These are phyloP conservation scores for Cherax destructor DNA, from an alignment of 1,140 invertebrate species.

Conservation along the genomic window DNA sequence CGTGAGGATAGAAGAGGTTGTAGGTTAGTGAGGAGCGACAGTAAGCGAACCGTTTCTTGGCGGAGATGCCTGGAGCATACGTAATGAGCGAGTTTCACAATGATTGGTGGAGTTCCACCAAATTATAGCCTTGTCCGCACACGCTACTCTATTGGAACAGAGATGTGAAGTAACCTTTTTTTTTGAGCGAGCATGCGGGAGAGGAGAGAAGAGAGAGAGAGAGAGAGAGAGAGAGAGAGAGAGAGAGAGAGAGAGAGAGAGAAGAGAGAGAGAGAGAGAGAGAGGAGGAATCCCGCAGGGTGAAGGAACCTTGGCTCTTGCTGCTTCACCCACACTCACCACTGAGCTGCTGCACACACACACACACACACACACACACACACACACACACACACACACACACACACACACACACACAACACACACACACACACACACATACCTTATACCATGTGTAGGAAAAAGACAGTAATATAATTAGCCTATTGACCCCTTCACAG, in stretches of 20 bases:
- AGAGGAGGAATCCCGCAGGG: background rate
- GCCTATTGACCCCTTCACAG: background rate
- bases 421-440: background rate
- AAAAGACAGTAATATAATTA: background rate
- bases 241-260: background rate
- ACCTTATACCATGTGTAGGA: background rate
- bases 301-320: background rate
- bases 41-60: slow-evolving; percentile 58
- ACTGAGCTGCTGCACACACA: background rate
- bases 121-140: background rate
- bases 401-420: background rate
- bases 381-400: background rate
- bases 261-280: background rate
- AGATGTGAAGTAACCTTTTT: background rate
- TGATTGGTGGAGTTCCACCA: slow-evolving; percentile 24
- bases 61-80: slow-evolving; percentile 47
- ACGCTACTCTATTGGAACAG: slow-evolving; percentile 1
- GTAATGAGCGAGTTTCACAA: slow-evolving; percentile 46
- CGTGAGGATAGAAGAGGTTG: slow-evolving; percentile 6
- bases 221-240: background rate
- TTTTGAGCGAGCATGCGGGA: background rate
- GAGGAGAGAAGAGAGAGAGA: too few species aligned
- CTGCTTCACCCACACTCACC: background rate
- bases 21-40: slow-evolving; percentile 61
- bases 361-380: background rate